phyloP scores from a whole-genome alignment of 2,888 invertebrate genomes.

The Gonocerus acuteangulatus region DNA sequence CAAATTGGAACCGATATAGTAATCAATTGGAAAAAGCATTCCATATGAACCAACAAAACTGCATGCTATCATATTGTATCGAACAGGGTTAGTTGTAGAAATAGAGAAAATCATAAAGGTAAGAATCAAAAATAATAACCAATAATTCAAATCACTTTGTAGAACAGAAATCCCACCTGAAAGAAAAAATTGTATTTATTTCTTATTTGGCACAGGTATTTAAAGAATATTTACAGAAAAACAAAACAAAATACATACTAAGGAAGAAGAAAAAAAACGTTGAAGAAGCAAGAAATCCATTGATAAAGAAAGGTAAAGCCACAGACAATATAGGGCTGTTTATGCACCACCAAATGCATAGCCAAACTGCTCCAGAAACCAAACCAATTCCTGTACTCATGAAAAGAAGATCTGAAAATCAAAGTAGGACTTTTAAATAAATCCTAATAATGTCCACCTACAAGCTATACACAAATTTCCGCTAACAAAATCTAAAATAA shows the following conservation, averaged over 20 bases:
- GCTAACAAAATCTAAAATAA: too few species aligned
- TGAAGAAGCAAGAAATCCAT: conserved; percentile 57
- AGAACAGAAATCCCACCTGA: conserved; percentile 46
- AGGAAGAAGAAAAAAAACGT: conserved; percentile 5
- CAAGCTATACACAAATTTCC: not conserved
- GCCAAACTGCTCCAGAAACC: conserved; percentile 54
- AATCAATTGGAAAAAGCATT: conserved; percentile 55
- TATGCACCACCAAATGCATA: conserved; percentile 55
- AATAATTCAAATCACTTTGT: conserved; percentile 53
- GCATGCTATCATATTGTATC: conserved; percentile 56
- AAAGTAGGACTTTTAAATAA: too few species aligned
- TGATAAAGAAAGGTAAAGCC: conserved; percentile 51
- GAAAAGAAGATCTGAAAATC: conserved; percentile 46
- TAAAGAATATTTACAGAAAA: not conserved
- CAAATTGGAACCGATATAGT: conserved; percentile 56
- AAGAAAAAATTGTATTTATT: conserved; percentile 18
- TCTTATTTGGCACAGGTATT: not conserved
- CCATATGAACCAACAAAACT: conserved; percentile 58
- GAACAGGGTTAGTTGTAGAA: conserved; percentile 48
- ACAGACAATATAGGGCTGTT: conserved; percentile 56
- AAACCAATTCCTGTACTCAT: conserved; percentile 51
- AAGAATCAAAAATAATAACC: conserved; percentile 52
- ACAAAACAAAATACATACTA: conserved; percentile 7
- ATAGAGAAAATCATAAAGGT: conserved; percentile 48
- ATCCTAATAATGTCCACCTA: too few species aligned